phyloP scores from a whole-genome alignment of 2,797 vertebrate genomes.

The Anas acuta region DNA sequence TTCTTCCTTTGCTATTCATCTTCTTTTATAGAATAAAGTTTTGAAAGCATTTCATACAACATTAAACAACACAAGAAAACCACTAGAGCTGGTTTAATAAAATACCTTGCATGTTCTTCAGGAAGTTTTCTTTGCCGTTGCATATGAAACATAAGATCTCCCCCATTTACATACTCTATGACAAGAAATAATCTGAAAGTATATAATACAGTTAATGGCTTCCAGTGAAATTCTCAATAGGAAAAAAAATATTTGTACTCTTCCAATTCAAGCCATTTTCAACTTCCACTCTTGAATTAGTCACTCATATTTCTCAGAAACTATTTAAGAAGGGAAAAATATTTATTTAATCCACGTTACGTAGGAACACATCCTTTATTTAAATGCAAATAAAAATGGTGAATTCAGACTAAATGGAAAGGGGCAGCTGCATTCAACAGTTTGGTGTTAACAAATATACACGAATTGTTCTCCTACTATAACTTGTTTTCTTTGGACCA shows the following conservation, averaged over 20 bases:
- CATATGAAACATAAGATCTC: slow-evolving; percentile 99
- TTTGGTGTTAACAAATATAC: not conserved
- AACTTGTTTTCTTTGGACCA: not conserved
- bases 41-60: not conserved
- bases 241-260: not conserved
- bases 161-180: slow-evolving; percentile 96
- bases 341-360: not conserved
- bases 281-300: not conserved
- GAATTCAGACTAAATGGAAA: not conserved
- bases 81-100: fast-evolving
- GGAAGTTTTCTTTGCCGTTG: slow-evolving; percentile 97
- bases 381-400: not conserved
- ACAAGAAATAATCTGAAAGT: slow-evolving; percentile 91
- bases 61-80: not conserved
- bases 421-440: not conserved
- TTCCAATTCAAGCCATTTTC: not conserved
- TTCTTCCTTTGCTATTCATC: not conserved
- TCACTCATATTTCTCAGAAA: not conserved
- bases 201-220: not conserved
- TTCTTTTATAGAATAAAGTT: not conserved
- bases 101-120: slow-evolving; percentile 95
- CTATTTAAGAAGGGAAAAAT: not conserved
- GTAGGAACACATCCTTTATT: not conserved
- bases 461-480: not conserved
- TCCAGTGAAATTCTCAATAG: not conserved